These are phyloP conservation scores for Helicolenus hilgendorfi DNA, from an alignment of 2,797 vertebrate species.

Conservation along the genomic window DNA sequence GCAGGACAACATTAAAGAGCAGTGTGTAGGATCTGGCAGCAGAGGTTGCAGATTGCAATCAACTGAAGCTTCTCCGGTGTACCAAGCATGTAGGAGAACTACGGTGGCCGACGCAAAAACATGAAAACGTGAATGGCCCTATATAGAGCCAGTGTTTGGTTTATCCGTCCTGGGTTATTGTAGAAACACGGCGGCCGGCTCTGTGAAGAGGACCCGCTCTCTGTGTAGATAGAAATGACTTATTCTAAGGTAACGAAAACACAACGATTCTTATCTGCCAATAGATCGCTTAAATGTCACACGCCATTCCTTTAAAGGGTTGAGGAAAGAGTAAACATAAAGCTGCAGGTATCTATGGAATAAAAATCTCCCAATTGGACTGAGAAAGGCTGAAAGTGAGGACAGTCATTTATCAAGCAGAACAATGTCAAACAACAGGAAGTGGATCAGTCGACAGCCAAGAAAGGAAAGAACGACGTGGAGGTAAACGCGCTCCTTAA, in stretches of 20 bases:
- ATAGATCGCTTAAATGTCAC: not conserved
- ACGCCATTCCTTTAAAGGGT: not conserved
- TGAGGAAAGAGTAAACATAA: constrained; percentile 25
- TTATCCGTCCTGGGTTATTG: not conserved
- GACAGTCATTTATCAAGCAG: constrained; percentile 29
- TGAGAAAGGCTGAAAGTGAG: constrained; percentile 2
- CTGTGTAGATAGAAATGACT: not conserved
- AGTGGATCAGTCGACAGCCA: not conserved
- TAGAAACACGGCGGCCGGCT: not conserved
- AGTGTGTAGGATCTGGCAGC: not conserved
- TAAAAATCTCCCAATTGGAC: not conserved
- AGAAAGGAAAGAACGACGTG: not conserved
- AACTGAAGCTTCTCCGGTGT: not conserved
- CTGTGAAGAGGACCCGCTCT: not conserved
- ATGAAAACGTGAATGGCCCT: not conserved
- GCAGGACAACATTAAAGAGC: not conserved
- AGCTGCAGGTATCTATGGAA: constrained; percentile 5
- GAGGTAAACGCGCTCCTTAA: not conserved
- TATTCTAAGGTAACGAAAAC: not conserved
- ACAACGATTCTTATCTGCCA: not conserved
- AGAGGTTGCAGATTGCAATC: not conserved
- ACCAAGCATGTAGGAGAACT: not conserved
- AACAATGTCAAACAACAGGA: constrained; percentile 16
- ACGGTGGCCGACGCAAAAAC: not conserved
- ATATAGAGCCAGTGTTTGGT: not conserved